Conservation (phyloP, 2,113 vertebrate genomes). For the Strix uralensis region DNA sequence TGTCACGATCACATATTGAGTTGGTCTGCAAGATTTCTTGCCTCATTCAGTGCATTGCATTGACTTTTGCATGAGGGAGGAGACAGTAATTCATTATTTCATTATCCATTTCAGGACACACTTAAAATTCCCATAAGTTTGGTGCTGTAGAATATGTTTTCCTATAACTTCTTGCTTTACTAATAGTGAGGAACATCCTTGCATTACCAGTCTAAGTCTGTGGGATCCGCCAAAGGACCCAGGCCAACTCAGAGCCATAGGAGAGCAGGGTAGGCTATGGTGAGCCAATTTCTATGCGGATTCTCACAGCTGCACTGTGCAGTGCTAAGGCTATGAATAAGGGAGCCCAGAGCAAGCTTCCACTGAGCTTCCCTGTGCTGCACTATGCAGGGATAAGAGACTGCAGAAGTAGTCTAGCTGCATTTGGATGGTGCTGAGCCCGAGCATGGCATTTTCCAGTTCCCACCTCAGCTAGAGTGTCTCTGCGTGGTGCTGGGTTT, state of each 20-base stretch:
- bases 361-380: not conserved
- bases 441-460: not conserved
- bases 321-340: not conserved
- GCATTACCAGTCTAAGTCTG: not conserved
- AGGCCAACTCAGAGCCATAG: not conserved
- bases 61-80: not conserved
- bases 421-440: not conserved
- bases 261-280: rapidly evolving
- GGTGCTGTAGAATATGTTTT: not conserved
- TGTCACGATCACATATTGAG: rapidly evolving
- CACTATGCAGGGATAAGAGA: not conserved
- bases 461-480: not conserved
- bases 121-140: not conserved
- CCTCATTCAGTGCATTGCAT: not conserved
- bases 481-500: not conserved
- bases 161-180: not conserved
- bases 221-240: not conserved
- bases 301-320: not conserved
- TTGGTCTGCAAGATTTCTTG: not conserved
- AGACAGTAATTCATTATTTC: not conserved
- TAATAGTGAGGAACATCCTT: not conserved
- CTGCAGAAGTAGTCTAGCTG: not conserved
- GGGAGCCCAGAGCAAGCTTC: not conserved
- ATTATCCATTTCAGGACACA: not conserved
- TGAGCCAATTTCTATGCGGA: not conserved